These are phyloP conservation scores for Scaptomyza cyrtandrae DNA, from an alignment of 2,888 invertebrate species.

Conservation along the genomic window DNA sequence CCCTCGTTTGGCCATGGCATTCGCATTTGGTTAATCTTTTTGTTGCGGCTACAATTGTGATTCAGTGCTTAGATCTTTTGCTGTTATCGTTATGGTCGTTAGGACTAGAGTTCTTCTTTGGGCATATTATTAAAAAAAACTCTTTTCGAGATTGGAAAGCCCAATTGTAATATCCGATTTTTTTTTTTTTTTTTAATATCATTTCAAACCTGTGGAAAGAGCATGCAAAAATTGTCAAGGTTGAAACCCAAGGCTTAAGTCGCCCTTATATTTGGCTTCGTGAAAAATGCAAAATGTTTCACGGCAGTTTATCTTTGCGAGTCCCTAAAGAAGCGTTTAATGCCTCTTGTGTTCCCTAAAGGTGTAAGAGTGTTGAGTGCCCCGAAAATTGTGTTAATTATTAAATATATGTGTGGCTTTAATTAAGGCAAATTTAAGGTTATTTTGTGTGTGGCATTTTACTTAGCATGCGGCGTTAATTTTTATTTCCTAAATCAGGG, in stretches of 20 bases:
- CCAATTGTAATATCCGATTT: background rate
- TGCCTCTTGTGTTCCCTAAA: slow-evolving; percentile 51
- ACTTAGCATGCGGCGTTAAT: slow-evolving; percentile 63
- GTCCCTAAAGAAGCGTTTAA: slow-evolving; percentile 72
- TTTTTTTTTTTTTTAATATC: background rate
- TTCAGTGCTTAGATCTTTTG: background rate
- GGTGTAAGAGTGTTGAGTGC: slow-evolving; percentile 73
- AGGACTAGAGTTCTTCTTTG: no score
- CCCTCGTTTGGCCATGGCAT: slow-evolving; percentile 19
- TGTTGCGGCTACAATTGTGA: slow-evolving; percentile 15
- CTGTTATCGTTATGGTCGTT: background rate
- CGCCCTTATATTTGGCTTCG: slow-evolving; percentile 17
- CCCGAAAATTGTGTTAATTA: slow-evolving; percentile 72
- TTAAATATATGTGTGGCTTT: slow-evolving; percentile 56
- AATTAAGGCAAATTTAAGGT: slow-evolving; percentile 56
- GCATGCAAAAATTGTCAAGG: slow-evolving; percentile 11
- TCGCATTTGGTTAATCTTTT: slow-evolving; percentile 20
- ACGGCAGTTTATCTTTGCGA: slow-evolving; percentile 71
- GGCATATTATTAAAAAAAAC: background rate
- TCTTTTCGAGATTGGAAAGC: no score
- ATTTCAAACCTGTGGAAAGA: slow-evolving; percentile 6
- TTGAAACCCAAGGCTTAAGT: background rate
- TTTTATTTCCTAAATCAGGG: slow-evolving; percentile 61
- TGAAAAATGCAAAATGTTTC: slow-evolving; percentile 61
- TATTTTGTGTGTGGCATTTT: slow-evolving; percentile 69